Conservation (phyloP, 2,797 vertebrate species). For the Threskiornis aethiopicus region DNA sequence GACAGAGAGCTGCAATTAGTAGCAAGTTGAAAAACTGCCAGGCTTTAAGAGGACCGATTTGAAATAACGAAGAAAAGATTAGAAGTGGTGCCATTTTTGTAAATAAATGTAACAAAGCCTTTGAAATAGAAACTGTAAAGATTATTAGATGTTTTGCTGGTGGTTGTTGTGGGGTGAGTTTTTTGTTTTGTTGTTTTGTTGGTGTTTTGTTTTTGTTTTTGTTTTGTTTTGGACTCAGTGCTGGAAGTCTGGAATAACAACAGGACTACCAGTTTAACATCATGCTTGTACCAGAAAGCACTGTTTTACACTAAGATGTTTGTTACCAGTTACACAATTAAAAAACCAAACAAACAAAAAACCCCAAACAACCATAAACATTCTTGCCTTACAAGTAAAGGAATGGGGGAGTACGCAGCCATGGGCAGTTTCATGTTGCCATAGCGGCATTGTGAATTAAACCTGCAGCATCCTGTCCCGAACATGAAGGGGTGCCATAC, state of each 20-base stretch:
- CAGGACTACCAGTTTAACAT: background rate
- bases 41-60: background rate
- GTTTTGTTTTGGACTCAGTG: background rate
- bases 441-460: background rate
- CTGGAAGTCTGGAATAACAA: background rate
- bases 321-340: background rate
- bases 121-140: background rate
- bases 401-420: background rate
- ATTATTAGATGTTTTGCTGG: background rate
- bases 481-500: background rate
- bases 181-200: background rate
- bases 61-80: background rate
- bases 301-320: background rate
- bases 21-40: background rate
- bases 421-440: background rate
- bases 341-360: too few relatives aligned
- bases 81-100: background rate
- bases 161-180: background rate
- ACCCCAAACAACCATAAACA: background rate
- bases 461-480: background rate
- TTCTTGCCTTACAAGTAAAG: background rate
- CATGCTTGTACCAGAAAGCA: background rate
- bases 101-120: background rate
- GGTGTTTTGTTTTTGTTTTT: background rate
- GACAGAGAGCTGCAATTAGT: background rate